Conservation (phyloP, 2,888 invertebrate species). For the Galeruca laticollis region DNA sequence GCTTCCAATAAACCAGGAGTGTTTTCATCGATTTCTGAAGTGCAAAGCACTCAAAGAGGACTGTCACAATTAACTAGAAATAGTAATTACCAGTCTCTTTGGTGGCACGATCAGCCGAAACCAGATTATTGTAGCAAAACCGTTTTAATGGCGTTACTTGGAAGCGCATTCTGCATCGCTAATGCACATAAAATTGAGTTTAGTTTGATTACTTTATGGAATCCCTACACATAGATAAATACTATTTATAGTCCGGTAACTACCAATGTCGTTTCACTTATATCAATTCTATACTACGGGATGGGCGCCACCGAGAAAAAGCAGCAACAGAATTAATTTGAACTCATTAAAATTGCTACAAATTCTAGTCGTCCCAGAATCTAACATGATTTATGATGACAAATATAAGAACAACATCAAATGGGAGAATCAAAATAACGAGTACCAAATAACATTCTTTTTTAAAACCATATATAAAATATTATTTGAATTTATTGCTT, state of each 20-base stretch:
- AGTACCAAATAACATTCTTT: too few species aligned
- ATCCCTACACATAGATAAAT: slow-evolving; percentile 43
- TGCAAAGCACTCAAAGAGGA: slow-evolving; percentile 47
- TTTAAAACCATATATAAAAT: too few species aligned
- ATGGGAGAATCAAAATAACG: too few species aligned
- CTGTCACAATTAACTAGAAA: slow-evolving; percentile 58
- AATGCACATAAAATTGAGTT: slow-evolving; percentile 54
- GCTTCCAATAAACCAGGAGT: slow-evolving; percentile 29
- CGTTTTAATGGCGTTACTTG: slow-evolving; percentile 61
- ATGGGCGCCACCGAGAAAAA: not conserved
- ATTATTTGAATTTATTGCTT: too few species aligned
- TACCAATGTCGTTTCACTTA: not conserved
- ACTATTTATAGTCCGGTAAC: slow-evolving; percentile 38
- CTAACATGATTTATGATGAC: too few species aligned
- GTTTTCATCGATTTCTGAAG: slow-evolving; percentile 43
- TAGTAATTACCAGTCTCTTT: slow-evolving; percentile 59
- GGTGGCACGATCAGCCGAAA: slow-evolving; percentile 60
- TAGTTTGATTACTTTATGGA: slow-evolving; percentile 48
- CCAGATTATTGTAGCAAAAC: slow-evolving; percentile 60
- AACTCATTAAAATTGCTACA: not conserved
- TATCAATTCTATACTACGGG: not conserved
- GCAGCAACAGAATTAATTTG: not conserved
- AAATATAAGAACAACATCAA: too few species aligned
- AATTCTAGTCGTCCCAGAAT: too few species aligned
- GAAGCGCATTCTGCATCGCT: slow-evolving; percentile 58